A percentile compares a stretch with the other conserved stretches of the same genome.
Conservation (phyloP, 2,113 vertebrate species). For the Macaca mulatta region DNA sequence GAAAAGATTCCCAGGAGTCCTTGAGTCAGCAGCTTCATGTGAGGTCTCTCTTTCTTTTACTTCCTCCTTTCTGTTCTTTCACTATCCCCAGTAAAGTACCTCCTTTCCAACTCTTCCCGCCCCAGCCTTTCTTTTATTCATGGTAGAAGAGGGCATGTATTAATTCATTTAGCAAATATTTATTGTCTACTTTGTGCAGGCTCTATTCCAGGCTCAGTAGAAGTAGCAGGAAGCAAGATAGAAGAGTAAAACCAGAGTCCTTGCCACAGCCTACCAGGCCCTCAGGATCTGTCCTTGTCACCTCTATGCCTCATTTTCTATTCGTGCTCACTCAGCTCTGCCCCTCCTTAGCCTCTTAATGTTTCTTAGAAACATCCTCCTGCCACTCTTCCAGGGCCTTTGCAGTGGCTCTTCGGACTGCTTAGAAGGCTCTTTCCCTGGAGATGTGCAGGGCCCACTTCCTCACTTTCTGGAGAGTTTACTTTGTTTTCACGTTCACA, state of each 20-base stretch:
- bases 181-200: not conserved
- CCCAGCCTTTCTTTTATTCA: not conserved
- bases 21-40: constrained; percentile 44
- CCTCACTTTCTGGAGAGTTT: not conserved
- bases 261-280: fast-evolving
- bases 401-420: fast-evolving
- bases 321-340: not conserved
- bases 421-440: not conserved
- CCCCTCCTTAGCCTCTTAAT: not conserved
- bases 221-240: not conserved
- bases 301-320: fast-evolving
- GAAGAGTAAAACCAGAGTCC: not conserved
- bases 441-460: not conserved
- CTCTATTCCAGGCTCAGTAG: not conserved
- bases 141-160: not conserved
- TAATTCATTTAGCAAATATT: not conserved
- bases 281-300: not conserved
- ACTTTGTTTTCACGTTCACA: not conserved
- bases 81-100: not conserved
- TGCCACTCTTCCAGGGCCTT: not conserved
- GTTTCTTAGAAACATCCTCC: too few relatives aligned
- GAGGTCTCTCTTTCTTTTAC: constrained; percentile 6
- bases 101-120: not conserved
- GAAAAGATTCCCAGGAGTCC: constrained; percentile 10
- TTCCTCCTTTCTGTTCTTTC: not conserved